Percentiles rank a stretch among this genome's conserved stretches.
Evolutionary conservation across 2,797 vertebrate genomes (phyloP).

Genomic region (Mus caroli): DNA sequence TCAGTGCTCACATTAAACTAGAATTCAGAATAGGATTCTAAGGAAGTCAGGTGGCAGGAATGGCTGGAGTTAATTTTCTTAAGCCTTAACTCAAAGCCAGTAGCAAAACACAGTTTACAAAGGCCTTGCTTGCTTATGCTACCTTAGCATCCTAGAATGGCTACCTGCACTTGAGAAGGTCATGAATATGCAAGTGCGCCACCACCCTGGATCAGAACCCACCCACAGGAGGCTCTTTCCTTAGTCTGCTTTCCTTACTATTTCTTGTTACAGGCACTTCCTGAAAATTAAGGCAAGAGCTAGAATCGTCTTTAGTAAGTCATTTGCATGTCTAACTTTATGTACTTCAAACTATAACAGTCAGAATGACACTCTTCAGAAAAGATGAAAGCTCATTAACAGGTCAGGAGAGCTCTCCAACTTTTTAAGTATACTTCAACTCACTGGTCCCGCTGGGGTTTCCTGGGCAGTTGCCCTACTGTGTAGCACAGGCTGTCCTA

Average conservation of each 20-base stretch:
- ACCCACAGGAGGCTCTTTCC: slow-evolving; percentile 85
- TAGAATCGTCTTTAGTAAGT: slow-evolving; percentile 64
- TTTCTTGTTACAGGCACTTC: slow-evolving; percentile 85
- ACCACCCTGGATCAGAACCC: slow-evolving; percentile 78
- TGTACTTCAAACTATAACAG: slow-evolving; percentile 46
- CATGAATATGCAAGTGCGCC: not conserved
- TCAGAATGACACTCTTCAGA: not conserved
- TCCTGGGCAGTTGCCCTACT: not conserved
- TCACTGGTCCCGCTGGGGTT: not conserved
- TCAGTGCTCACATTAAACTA: not conserved
- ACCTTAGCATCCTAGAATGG: not conserved
- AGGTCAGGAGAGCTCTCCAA: slow-evolving; percentile 14
- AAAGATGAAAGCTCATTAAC: slow-evolving; percentile 30
- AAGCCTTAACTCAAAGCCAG: slow-evolving; percentile 24
- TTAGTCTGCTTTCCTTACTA: slow-evolving; percentile 86
- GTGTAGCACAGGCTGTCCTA: not conserved
- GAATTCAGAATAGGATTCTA: not conserved
- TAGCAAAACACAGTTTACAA: not conserved
- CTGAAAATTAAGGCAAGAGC: slow-evolving; percentile 87
- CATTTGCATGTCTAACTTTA: slow-evolving; percentile 27
- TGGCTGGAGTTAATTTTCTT: slow-evolving; percentile 22
- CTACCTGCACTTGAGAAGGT: not conserved
- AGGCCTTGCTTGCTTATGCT: slow-evolving; percentile 26
- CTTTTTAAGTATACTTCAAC: not conserved
- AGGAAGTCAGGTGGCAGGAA: not conserved